phyloP scores from a whole-genome alignment of 2,113 vertebrate genomes.

The Pipra filicauda region DNA sequence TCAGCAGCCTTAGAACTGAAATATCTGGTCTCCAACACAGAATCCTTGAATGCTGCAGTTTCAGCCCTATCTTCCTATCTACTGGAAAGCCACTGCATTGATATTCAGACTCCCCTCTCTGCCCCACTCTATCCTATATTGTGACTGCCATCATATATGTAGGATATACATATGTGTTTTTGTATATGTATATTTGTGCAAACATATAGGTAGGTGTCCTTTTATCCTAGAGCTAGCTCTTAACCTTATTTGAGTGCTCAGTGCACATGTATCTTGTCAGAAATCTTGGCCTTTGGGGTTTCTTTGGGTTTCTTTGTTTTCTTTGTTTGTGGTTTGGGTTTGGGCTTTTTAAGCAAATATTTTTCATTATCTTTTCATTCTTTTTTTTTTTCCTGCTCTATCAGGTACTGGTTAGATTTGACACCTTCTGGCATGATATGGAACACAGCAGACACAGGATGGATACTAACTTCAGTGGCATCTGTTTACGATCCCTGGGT shows the following conservation, averaged over 20 bases:
- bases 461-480: slow-evolving; percentile 72
- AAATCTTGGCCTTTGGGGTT: background rate
- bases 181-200: background rate
- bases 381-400: background rate
- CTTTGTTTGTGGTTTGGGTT: background rate
- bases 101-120: background rate
- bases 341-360: background rate
- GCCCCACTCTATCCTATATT: background rate
- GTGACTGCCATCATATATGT: background rate
- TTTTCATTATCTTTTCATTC: background rate
- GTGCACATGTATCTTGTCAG: background rate
- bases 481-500: slow-evolving; percentile 78
- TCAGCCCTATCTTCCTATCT: background rate
- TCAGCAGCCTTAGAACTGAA: background rate
- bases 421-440: slow-evolving; percentile 69
- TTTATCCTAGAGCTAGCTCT: background rate
- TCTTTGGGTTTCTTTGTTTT: background rate
- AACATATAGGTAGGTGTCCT: background rate
- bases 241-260: background rate
- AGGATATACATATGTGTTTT: rapidly evolving
- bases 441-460: slow-evolving; percentile 82
- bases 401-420: slow-evolving; percentile 77
- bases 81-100: background rate
- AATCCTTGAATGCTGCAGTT: background rate
- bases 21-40: background rate